Evolutionary conservation across 1,140 invertebrate species (phyloP), one percentile per base, ranked within the genome.

Genomic region (Scaptomyza montana): DNA sequence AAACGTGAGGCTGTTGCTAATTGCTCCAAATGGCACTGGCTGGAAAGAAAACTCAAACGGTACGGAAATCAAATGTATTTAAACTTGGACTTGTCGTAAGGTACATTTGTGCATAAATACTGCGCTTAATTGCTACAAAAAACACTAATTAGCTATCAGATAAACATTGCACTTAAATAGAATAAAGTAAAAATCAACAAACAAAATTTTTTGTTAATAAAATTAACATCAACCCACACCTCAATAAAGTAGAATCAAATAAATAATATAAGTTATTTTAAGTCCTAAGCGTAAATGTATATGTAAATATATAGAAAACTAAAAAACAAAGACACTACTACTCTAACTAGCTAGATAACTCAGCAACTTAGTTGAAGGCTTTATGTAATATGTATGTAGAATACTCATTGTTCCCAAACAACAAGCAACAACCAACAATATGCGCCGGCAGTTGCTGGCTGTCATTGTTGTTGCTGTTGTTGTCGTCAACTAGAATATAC

Each of bases 81-180:
- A 2, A 33, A 7, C 30, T 33, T 33, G 56, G 69, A 74, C 63
- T 81, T 65, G 56, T 74, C 77, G 60, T 89, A 77, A 89, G 84
- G 84, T 89, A 89, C 84, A 89, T 79, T 84, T 89, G 84, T 89
- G 84, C 79, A 89, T 89, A 89, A 89, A 89, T 89, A 89, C 84
- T 89, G 77, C 65, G 67, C 64, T 65, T 78, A 50, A 70, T 54
- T 71, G 45, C 71, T 66, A 76, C 63, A 6, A 74, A 55, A 68
- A 77, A 59, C 64, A 64, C 77, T 84, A 78, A 67, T 69, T 69
- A 57, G 51, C 65, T 62, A 62, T 45, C 49, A 69, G 71, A 59
- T 73, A 68, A 43, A 68, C n/a, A 81, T 78, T 84, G 76, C 80
- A 84, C 80, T 79, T 79, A 82, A 49, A 39, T 49, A 47, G 47